phyloP scores from a whole-genome alignment of 1,140 invertebrate species.

The Zaprionus gabonicus region DNA sequence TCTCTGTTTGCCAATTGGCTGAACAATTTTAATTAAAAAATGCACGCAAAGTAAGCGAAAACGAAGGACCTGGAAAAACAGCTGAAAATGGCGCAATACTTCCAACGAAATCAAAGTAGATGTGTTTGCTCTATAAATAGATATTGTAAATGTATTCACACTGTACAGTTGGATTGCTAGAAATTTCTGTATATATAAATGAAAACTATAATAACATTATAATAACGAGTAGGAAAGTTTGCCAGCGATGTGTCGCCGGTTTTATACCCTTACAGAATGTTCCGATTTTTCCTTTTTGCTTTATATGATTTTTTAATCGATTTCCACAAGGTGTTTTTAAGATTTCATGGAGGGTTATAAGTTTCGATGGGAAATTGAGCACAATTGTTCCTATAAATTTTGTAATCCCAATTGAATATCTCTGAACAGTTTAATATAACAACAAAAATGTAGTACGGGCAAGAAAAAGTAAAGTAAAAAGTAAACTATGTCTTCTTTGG shows the following conservation, averaged over 20 bases:
- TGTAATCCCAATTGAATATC: no score
- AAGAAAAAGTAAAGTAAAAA: no score
- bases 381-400: no score
- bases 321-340: no score
- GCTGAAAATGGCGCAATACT: neutral
- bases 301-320: no score
- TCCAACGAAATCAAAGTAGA: constrained; percentile 3
- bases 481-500: no score
- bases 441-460: no score
- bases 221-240: neutral
- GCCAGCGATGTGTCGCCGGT: neutral
- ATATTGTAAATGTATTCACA: neutral
- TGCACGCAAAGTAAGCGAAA: constrained; percentile 8
- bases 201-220: neutral
- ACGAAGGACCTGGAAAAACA: neutral
- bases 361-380: no score
- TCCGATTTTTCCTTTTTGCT: no score
- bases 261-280: neutral
- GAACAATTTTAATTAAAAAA: constrained; percentile 75
- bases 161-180: neutral
- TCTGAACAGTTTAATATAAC: no score
- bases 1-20: constrained; percentile 57
- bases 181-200: neutral
- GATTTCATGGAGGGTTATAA: no score
- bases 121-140: constrained; percentile 1